Evolutionary conservation across 2,888 invertebrate species (phyloP).

Genomic region (Saturnia pavonia): DNA sequence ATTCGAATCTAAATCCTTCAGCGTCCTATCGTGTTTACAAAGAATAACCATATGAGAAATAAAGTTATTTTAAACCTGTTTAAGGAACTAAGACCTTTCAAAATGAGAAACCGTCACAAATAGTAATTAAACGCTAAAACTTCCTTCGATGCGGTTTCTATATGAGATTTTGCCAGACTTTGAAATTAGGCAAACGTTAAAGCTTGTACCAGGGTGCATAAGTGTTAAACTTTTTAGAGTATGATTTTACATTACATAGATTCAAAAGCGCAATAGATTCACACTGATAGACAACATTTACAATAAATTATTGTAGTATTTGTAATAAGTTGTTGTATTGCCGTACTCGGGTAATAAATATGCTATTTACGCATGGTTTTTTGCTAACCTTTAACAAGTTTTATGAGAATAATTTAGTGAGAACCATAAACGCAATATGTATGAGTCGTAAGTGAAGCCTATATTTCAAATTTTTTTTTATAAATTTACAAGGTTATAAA

Average conservation of each 20-base stretch:
- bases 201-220: background rate
- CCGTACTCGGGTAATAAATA: no score
- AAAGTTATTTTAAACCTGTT: background rate
- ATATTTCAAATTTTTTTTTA: no score
- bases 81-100: background rate
- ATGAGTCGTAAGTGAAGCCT: no score
- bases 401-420: no score
- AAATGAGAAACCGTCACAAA: slow-evolving; percentile 2
- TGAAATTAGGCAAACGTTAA: background rate
- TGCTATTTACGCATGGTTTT: no score
- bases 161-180: slow-evolving; percentile 2
- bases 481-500: no score
- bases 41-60: background rate
- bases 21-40: background rate
- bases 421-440: no score
- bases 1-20: background rate
- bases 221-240: background rate
- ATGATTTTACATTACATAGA: background rate
- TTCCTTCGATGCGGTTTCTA: background rate
- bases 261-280: no score
- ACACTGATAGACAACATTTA: no score
- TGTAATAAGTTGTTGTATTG: no score
- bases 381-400: no score
- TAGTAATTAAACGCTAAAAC: slow-evolving; percentile 5
- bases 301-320: no score